phyloP scores from a whole-genome alignment of 2,797 vertebrate genomes.

The Siniperca undulata region DNA sequence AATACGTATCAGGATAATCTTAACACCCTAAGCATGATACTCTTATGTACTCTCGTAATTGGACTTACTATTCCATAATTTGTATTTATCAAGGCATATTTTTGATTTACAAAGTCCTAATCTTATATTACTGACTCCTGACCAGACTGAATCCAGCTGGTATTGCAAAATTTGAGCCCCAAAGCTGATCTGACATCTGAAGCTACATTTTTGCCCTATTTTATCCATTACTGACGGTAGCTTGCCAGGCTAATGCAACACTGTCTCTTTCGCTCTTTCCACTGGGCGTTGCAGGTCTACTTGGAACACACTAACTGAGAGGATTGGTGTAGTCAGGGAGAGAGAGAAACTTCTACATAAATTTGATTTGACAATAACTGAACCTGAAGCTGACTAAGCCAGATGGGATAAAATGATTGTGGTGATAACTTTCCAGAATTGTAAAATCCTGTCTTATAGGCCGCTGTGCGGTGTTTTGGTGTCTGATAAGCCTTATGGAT shows the following conservation, averaged over 20 bases:
- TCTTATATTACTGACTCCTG: background rate
- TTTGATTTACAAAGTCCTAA: background rate
- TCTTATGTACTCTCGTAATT: background rate
- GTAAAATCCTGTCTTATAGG: background rate
- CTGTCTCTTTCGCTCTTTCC: background rate
- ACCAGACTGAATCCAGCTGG: background rate
- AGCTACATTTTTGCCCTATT: too few species aligned
- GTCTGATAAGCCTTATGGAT: background rate
- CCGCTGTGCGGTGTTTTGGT: background rate
- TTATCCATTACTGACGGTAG: background rate
- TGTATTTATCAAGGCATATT: background rate
- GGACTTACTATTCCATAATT: background rate
- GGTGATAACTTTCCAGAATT: background rate
- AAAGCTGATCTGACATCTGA: background rate
- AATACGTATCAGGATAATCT: background rate
- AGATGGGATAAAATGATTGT: background rate
- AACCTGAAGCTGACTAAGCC: too few species aligned
- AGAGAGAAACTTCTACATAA: background rate
- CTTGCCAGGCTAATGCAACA: background rate
- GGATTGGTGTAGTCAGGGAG: too few species aligned
- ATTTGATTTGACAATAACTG: background rate
- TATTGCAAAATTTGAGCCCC: background rate
- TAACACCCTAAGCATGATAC: background rate
- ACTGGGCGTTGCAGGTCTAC: background rate
- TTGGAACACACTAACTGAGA: background rate